phyloP scores from a whole-genome alignment of 2,113 vertebrate genomes.

The Hydrochoerus hydrochaeris region DNA sequence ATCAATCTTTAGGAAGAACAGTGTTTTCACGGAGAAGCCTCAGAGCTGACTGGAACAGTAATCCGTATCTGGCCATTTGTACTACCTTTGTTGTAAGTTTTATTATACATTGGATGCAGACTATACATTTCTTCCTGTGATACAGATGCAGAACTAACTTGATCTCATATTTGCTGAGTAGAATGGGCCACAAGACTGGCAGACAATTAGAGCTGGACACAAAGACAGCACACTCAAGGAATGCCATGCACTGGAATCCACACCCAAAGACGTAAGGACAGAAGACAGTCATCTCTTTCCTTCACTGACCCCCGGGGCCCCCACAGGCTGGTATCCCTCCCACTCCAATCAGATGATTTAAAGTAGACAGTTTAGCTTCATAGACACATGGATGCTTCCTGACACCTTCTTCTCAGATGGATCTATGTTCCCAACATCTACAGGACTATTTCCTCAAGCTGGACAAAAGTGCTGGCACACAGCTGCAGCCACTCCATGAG shows the following conservation, averaged over 20 bases:
- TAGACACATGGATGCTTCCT: no score
- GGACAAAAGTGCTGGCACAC: neutral
- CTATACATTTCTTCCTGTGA: neutral
- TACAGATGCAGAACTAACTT: neutral
- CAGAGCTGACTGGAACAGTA: neutral
- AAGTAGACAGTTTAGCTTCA: neutral
- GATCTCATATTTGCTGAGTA: neutral
- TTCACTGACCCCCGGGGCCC: neutral
- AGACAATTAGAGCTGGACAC: neutral
- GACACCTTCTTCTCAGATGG: neutral
- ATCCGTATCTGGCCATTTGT: neutral
- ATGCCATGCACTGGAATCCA: no score
- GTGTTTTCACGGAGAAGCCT: neutral
- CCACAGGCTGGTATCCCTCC: neutral
- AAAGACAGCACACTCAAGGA: neutral
- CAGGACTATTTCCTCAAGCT: neutral
- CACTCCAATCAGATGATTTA: neutral
- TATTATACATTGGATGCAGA: neutral
- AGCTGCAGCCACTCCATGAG: neutral
- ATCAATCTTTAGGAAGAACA: neutral
- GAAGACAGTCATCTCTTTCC: neutral
- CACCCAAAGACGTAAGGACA: neutral
- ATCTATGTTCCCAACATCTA: no score
- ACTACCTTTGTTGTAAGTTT: neutral
- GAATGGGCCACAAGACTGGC: neutral